Evolutionary conservation across 2,888 invertebrate genomes (phyloP).

Genomic region (Phaedon cochleariae): DNA sequence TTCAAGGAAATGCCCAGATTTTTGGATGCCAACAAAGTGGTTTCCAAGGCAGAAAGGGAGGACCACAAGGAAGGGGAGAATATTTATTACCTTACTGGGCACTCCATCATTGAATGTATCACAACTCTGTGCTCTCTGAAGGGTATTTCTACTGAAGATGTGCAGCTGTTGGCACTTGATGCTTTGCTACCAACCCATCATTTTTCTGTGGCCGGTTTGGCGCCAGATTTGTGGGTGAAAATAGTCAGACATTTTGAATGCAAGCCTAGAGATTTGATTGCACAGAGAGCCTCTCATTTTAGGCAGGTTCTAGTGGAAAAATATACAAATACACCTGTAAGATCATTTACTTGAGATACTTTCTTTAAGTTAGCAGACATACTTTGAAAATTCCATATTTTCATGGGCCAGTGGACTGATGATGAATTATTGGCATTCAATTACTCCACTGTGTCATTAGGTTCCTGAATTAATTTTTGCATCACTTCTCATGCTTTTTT

Average conservation of each 20-base stretch:
- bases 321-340: conserved; percentile 53
- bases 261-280: conserved; percentile 69
- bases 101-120: conserved; percentile 60
- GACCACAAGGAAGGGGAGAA: conserved; percentile 61
- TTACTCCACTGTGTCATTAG: too few relatives aligned
- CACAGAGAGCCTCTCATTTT: conserved; percentile 67
- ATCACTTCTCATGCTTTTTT: too few relatives aligned
- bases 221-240: conserved; percentile 75
- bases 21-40: conserved; percentile 70
- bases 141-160: conserved; percentile 62
- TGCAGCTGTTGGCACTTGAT: conserved; percentile 71
- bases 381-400: too few relatives aligned
- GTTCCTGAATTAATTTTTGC: too few relatives aligned
- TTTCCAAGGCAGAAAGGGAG: conserved; percentile 52
- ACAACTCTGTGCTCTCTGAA: conserved; percentile 59
- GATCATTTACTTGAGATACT: background rate
- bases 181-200: conserved; percentile 79
- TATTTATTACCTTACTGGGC: conserved; percentile 65
- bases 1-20: conserved; percentile 73
- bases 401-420: too few relatives aligned
- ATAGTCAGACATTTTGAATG: conserved; percentile 68
- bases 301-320: conserved; percentile 71
- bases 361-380: too few relatives aligned
- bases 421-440: too few relatives aligned
- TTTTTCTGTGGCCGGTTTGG: conserved; percentile 69